These are phyloP conservation scores for Artemia franciscana DNA, from an alignment of 1,140 invertebrate species.

Conservation along the genomic window DNA sequence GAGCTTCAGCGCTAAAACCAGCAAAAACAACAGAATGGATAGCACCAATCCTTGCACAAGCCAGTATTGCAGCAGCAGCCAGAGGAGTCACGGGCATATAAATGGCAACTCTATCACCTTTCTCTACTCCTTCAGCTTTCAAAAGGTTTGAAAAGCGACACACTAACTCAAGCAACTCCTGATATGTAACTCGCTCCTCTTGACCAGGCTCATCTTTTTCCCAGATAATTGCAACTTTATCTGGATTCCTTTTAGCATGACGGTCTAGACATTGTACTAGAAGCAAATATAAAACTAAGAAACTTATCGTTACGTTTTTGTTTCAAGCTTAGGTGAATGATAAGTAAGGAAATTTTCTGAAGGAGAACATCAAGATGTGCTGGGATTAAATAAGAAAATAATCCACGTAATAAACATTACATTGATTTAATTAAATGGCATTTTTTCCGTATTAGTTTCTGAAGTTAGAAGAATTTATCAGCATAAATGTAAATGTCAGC, in stretches of 20 bases:
- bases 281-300: slow-evolving; percentile 1
- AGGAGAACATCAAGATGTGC: too few species aligned
- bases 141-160: slow-evolving; percentile 30
- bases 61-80: slow-evolving; percentile 26
- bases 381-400: too few species aligned
- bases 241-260: slow-evolving; percentile 18
- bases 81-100: slow-evolving; percentile 25
- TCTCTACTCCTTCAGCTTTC: slow-evolving; percentile 22
- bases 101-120: slow-evolving; percentile 26
- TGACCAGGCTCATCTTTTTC: slow-evolving; percentile 26
- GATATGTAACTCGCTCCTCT: slow-evolving; percentile 21
- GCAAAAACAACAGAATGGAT: slow-evolving; percentile 32
- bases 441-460: too few species aligned
- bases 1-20: slow-evolving; percentile 30
- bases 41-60: slow-evolving; percentile 27
- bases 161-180: slow-evolving; percentile 25
- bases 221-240: slow-evolving; percentile 25
- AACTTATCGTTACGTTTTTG: not conserved
- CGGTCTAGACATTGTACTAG: slow-evolving; percentile 27
- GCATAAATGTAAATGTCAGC: too few species aligned
- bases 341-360: too few species aligned
- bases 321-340: too few species aligned
- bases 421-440: too few species aligned
- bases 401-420: too few species aligned
- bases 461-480: too few species aligned